phyloP scores from a whole-genome alignment of 2,113 vertebrate genomes.

The Potamarius usumacintae region DNA sequence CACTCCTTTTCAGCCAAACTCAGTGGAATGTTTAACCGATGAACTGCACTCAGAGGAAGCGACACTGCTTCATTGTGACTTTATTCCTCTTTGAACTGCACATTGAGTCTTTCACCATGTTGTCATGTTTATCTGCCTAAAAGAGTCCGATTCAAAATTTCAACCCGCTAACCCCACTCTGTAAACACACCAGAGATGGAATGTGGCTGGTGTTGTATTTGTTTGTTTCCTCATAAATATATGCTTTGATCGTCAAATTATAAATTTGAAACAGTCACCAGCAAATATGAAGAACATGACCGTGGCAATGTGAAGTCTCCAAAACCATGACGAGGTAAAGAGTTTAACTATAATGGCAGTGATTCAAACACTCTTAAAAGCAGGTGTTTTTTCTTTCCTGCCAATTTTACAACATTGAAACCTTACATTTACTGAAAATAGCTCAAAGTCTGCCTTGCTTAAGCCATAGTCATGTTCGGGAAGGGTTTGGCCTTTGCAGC shows the following conservation, averaged over 20 bases:
- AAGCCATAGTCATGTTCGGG: neutral
- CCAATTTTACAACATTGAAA: neutral
- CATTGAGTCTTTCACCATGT: neutral
- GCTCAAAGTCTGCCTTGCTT: neutral
- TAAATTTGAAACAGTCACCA: constrained; percentile 48
- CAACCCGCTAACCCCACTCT: constrained; percentile 16
- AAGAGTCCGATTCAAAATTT: constrained; percentile 11
- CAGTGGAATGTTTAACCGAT: neutral
- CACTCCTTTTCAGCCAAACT: neutral
- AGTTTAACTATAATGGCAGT: constrained; percentile 19
- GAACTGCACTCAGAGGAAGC: neutral
- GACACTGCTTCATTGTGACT: neutral
- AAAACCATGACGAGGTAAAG: constrained; percentile 8
- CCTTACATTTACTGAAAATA: neutral
- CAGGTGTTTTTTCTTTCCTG: constrained; percentile 11
- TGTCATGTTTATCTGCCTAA: constrained; percentile 25
- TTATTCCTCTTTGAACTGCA: neutral
- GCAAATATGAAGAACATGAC: constrained; percentile 44
- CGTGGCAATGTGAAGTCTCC: constrained; percentile 20
- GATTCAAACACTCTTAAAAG: constrained; percentile 22
- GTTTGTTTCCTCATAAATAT: constrained; percentile 45
- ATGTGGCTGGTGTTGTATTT: constrained; percentile 19
- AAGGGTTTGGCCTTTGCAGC: neutral
- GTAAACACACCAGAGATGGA: constrained; percentile 27
- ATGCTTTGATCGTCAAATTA: constrained; percentile 45